Evolutionary conservation across 2,888 invertebrate genomes (phyloP).

Genomic region (Gymnosoma rotundatum): DNA sequence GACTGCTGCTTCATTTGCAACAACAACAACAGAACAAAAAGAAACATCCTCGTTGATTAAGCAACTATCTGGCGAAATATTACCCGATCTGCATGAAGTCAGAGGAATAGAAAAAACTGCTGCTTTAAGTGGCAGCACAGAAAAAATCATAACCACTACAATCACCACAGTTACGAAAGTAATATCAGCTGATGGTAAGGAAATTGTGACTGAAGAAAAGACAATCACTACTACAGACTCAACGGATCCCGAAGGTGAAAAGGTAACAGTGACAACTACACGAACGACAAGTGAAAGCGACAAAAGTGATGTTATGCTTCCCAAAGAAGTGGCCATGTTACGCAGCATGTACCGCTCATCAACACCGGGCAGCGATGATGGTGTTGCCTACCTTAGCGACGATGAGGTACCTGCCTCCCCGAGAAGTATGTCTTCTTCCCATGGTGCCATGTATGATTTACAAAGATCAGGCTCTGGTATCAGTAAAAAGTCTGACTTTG

Average conservation of each 20-base stretch:
- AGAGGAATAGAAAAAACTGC: constrained; percentile 79
- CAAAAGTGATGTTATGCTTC: constrained; percentile 79
- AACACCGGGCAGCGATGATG: constrained; percentile 86
- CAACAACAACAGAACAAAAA: constrained; percentile 77
- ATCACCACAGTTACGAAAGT: constrained; percentile 82
- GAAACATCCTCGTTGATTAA: constrained; percentile 33
- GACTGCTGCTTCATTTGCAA: constrained; percentile 72
- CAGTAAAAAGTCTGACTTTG: constrained; percentile 81
- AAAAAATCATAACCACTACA: constrained; percentile 81
- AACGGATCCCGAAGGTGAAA: constrained; percentile 82
- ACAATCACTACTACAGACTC: constrained; percentile 81
- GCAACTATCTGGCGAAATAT: constrained; percentile 69
- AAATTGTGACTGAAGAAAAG: constrained; percentile 81
- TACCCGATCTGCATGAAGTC: constrained; percentile 81
- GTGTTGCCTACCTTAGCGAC: constrained; percentile 85
- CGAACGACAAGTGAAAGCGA: constrained; percentile 83
- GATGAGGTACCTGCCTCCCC: constrained; percentile 88
- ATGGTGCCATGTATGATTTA: constrained; percentile 80
- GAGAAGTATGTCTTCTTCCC: constrained; percentile 87
- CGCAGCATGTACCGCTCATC: constrained; percentile 85
- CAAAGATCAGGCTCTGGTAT: constrained; percentile 81
- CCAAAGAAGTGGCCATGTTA: constrained; percentile 84
- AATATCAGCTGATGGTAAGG: constrained; percentile 81
- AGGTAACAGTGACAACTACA: constrained; percentile 83
- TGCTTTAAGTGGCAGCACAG: constrained; percentile 78